Base-by-base conservation (phyloP, 2,888 invertebrate species). In the Smittia aterrima region DNA sequence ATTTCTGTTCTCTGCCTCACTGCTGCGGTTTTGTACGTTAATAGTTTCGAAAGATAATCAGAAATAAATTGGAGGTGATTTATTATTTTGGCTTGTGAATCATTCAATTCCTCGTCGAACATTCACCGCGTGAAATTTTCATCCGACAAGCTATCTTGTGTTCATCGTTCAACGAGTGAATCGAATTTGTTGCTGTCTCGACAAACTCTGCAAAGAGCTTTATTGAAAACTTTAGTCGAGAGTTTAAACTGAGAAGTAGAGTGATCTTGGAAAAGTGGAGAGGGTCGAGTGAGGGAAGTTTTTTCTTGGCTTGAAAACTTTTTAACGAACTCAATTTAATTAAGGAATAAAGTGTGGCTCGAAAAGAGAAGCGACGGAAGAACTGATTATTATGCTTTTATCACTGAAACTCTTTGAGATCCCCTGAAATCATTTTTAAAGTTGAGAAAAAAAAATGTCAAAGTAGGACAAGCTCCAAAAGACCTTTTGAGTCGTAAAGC, bases 21-120 rank as follows among this genome's bases (percentile, higher is more conserved):
- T 16, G 22, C 13, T 64, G 64, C 27, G 27, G 25, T 64, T 64
- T 24, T 64, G 64, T 64, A 4, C 64, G 64, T 64, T 64, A 64
- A 64, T 64, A 64, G 64, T 64, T 64, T 64, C 64, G n/a, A 24
- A 64, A 64, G 64, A 64, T 64, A 64, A 64, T 64, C 64, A 64
- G 25, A 64, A 27, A 64, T 64, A 64, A 64, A 64, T 64, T 64
- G 64, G 27, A 25, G 64, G 64, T 64, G 64, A 64, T 64, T 64
- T 64, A 64, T 64, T 11, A 64, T 27, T 24, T 27, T 9, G 9
- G 58, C 58, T 58, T n/a, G 2, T 13, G 22, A 64, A 27, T 64
- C 64, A 64, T 64, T 64, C 64, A 64, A 27, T 64, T 6, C 58
- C n/a, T 58, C n/a, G 7, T 58, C 58, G 58, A 58, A 58, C 22